A percentile compares a stretch with the other conserved stretches of the same genome.
Conservation (phyloP, 1,140 invertebrate species). For the Phenacoccus solenopsis region DNA sequence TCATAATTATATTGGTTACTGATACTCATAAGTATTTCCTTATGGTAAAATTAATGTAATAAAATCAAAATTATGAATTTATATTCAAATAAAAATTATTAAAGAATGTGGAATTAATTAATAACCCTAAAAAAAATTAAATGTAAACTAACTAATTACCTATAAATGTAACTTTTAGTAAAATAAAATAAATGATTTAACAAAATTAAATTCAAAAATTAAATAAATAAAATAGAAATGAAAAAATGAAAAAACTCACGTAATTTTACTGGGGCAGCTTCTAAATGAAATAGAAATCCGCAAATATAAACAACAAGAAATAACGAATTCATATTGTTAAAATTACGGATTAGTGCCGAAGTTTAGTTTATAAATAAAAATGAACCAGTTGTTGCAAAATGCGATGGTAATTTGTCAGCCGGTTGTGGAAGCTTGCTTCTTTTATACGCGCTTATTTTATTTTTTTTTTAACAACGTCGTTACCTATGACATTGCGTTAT, state of each 20-base stretch:
- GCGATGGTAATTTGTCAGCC: conserved; percentile 1
- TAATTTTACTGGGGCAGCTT: background rate
- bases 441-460: conserved; percentile 5
- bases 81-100: too few relatives aligned
- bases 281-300: background rate
- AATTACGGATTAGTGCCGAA: background rate
- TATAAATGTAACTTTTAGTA: too few relatives aligned
- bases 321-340: conserved; percentile 9
- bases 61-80: too few relatives aligned
- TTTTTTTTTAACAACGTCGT: background rate
- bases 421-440: background rate
- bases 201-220: background rate
- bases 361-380: background rate
- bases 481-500: conserved; percentile 7
- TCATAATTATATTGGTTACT: too few relatives aligned
- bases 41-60: too few relatives aligned
- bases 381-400: conserved; percentile 15
- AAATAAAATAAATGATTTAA: too few relatives aligned
- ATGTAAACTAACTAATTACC: too few relatives aligned
- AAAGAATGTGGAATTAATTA: too few relatives aligned
- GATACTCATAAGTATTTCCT: too few relatives aligned
- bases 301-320: conserved; percentile 13
- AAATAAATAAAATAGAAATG: background rate
- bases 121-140: too few relatives aligned
- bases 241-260: background rate